These are phyloP conservation scores for Arctopsyche grandis DNA, from an alignment of 1,140 invertebrate genomes.

Conservation along the genomic window DNA sequence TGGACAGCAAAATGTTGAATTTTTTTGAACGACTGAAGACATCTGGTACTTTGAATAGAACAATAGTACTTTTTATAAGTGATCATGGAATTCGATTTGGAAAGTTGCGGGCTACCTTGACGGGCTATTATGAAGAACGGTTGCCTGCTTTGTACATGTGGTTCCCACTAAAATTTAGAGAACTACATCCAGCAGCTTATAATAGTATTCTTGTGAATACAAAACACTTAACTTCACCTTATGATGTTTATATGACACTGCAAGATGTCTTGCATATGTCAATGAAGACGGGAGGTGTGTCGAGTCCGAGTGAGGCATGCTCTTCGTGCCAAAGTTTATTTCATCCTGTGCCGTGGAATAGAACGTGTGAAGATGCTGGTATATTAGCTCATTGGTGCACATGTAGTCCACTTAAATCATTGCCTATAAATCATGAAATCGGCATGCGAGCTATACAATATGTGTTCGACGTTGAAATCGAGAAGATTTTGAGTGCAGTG, in stretches of 20 bases:
- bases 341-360: conserved; percentile 68
- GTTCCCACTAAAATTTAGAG: conserved; percentile 74
- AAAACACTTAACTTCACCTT: conserved; percentile 75
- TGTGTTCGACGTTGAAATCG: conserved; percentile 63
- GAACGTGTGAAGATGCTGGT: conserved; percentile 77
- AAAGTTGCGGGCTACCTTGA: conserved; percentile 72
- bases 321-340: conserved; percentile 76
- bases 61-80: conserved; percentile 78
- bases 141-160: conserved; percentile 81
- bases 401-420: conserved; percentile 68
- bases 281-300: conserved; percentile 57
- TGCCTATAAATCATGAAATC: conserved; percentile 60
- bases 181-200: conserved; percentile 66
- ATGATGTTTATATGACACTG: conserved; percentile 75
- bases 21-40: conserved; percentile 66
- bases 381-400: conserved; percentile 83
- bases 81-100: conserved; percentile 91
- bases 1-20: conserved; percentile 66
- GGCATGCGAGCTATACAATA: conserved; percentile 63
- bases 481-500: conserved; percentile 56
- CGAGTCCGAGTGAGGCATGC: conserved; percentile 66
- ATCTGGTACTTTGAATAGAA: conserved; percentile 67
- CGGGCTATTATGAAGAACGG: conserved; percentile 85
- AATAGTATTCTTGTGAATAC: conserved; percentile 73
- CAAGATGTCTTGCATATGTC: conserved; percentile 60